Evolutionary conservation across 2,113 vertebrate species (phyloP).

Genomic region (Orientallactaga bullata): DNA sequence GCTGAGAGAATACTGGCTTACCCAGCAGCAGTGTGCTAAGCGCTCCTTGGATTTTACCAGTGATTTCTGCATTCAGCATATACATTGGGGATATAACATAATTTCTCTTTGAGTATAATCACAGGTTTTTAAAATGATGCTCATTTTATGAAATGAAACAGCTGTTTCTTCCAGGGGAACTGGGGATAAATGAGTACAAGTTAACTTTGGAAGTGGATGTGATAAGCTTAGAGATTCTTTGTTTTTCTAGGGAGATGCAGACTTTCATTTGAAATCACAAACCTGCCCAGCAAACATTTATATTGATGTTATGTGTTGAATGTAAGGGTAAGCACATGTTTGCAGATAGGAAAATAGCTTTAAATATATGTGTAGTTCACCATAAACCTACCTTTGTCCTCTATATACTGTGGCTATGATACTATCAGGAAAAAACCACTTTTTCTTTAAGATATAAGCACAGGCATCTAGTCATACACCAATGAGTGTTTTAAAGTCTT

Average conservation of each 20-base stretch:
- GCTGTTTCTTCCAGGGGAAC: slow-evolving; percentile 44
- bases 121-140: slow-evolving; percentile 48
- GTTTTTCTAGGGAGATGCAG: slow-evolving; percentile 23
- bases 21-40: not conserved
- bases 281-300: not conserved
- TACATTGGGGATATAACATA: slow-evolving; percentile 14
- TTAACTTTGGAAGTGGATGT: slow-evolving; percentile 16
- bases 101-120: slow-evolving; percentile 54
- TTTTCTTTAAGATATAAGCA: not conserved
- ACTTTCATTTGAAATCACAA: slow-evolving; percentile 50
- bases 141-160: slow-evolving; percentile 70
- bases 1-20: not conserved
- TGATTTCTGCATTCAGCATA: slow-evolving; percentile 44
- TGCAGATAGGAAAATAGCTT: not conserved
- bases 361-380: not conserved
- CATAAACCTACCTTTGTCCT: not conserved
- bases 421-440: not conserved
- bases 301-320: slow-evolving; percentile 2
- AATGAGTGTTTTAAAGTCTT: not conserved
- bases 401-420: not conserved
- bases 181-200: slow-evolving; percentile 42
- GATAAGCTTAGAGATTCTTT: not conserved
- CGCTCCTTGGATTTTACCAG: not conserved
- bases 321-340: not conserved
- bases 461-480: not conserved